Percentiles rank a stretch among this genome's conserved stretches.
These are phyloP conservation scores for Physeter macrocephalus DNA, from an alignment of 2,113 vertebrate genomes.

Conservation along the genomic window DNA sequence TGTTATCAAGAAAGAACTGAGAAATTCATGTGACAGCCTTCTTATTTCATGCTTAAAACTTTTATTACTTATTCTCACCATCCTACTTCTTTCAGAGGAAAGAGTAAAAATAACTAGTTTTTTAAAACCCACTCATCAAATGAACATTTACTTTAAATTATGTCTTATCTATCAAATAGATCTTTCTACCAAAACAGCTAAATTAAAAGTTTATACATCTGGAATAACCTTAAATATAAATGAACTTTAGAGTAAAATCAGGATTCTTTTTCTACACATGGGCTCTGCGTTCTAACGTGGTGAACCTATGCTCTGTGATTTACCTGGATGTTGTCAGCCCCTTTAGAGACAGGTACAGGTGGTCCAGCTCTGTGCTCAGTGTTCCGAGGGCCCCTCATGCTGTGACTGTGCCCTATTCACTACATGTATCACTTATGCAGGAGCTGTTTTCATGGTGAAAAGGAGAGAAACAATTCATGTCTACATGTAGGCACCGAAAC, in stretches of 20 bases:
- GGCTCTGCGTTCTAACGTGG: not conserved
- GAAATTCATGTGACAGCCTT: not conserved
- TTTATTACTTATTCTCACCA: not conserved
- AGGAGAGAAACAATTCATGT: too few species aligned
- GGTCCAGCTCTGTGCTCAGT: too few species aligned
- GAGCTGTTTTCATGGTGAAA: not conserved
- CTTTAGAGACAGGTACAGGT: accelerated
- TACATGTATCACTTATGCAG: accelerated
- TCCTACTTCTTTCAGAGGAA: not conserved
- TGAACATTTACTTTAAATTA: not conserved
- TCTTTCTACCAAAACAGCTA: not conserved
- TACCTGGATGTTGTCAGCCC: accelerated
- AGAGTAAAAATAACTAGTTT: not conserved
- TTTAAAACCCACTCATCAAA: not conserved
- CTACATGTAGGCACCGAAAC: not conserved
- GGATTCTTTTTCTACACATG: not conserved
- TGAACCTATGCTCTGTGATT: not conserved
- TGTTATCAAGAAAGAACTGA: not conserved
- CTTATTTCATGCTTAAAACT: not conserved
- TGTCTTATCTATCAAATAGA: not conserved
- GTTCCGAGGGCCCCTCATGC: not conserved
- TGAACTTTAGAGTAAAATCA: not conserved
- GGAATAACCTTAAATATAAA: not conserved
- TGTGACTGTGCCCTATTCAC: accelerated
- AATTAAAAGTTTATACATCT: not conserved